phyloP scores from a whole-genome alignment of 2,113 vertebrate genomes.

The Globicephala melas region DNA sequence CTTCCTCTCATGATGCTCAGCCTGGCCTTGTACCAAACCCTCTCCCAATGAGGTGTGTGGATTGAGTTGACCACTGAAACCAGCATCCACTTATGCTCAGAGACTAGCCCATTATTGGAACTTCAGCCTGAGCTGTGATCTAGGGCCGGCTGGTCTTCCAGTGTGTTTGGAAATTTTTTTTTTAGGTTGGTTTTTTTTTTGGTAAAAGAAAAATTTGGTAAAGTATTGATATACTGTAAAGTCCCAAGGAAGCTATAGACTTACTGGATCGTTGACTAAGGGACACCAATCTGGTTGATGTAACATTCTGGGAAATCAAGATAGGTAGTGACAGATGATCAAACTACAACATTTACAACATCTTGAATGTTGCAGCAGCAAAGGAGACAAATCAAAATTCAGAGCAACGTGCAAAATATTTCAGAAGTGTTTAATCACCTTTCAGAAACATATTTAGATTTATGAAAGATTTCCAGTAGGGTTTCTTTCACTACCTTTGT shows the following conservation, averaged over 20 bases:
- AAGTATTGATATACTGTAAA: background rate
- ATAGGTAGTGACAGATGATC: background rate
- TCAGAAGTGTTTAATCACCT: background rate
- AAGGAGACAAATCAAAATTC: background rate
- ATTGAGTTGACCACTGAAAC: background rate
- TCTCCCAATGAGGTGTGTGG: background rate
- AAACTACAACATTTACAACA: background rate
- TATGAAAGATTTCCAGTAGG: background rate
- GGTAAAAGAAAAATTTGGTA: background rate
- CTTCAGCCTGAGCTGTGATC: background rate
- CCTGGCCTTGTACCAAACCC: background rate
- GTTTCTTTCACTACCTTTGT: background rate
- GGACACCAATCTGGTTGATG: background rate
- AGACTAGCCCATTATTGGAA: background rate
- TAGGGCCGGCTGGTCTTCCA: background rate
- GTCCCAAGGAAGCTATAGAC: background rate
- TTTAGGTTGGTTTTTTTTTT: background rate
- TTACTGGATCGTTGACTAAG: background rate
- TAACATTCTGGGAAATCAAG: conserved; percentile 10
- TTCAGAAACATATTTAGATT: background rate
- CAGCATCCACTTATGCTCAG: background rate
- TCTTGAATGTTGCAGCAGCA: background rate
- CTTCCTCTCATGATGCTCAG: background rate
- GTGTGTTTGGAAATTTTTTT: background rate
- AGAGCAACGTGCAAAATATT: background rate